Base-by-base conservation (phyloP, 2,797 vertebrate species). In the Bufotes viridis region DNA sequence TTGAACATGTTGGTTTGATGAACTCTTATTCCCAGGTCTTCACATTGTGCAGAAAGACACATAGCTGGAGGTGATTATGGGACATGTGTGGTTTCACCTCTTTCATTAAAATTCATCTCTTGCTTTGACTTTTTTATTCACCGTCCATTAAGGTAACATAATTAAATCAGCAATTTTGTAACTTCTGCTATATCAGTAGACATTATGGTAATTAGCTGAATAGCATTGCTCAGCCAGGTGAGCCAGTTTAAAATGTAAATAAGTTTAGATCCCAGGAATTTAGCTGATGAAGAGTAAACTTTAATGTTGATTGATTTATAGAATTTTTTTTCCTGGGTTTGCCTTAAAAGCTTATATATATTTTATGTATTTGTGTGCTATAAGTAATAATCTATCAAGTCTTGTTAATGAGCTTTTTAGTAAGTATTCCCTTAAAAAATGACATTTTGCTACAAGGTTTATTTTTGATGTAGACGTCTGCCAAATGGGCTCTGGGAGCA, bases 271-370 rank as follows among this genome's bases (percentile, higher is more conserved):
- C 78, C 88, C 81, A 87, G 91, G 92, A 91, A 82, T 92, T 89
- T 87, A 90, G 81, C 85, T 93, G 92, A 92, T 91, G 88, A 90
- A 90, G 91, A 89, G 85, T 89, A 89, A 91, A 42, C 67, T 90
- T 78, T 91, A 91, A 91, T 90, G 90, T 87, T 93, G 91, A 91
- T 90, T 92, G 93, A 93, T 93, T 92, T 93, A 91, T 90, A 93
- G 87, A 91, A 92, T 89, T 91, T 74, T 92, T 92, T 91, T 90
- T 90, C 81, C 1, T n/a, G 88, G 90, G 93, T 92, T 90, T 93
- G 76, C 90, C 89, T 90, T 69, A 88, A 49, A 91, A 87, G 90
- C 90, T 82, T 91, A 29, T 78, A 42, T 92, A 88, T 78, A 86
- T 61, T 79, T 90, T 92, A 58, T 72, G 63, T 84, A 84, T 83